Conservation (phyloP, 2,888 invertebrate genomes). For the Kryphioiulus occultus region DNA sequence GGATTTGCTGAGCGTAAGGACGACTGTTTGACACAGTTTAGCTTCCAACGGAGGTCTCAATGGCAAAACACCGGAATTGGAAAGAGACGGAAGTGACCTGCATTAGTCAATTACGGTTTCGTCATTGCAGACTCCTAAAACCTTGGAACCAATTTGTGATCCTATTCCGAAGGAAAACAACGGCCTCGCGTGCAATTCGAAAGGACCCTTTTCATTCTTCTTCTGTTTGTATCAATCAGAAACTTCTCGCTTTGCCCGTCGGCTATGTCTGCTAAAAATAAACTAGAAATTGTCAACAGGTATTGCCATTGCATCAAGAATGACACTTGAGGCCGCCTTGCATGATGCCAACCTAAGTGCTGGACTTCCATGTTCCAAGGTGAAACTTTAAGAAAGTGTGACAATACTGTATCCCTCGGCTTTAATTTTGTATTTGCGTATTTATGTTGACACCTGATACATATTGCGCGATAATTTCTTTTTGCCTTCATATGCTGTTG, state of each 20-base stretch:
- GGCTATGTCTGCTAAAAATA: background rate
- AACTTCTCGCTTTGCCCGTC: too few relatives aligned
- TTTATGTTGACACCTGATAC: background rate
- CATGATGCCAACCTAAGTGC: background rate
- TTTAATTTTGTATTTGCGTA: background rate
- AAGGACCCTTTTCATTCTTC: background rate
- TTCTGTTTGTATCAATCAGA: background rate
- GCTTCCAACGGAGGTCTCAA: background rate
- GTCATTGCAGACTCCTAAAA: background rate
- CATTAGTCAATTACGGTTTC: background rate
- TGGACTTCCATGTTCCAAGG: background rate
- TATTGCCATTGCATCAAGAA: background rate
- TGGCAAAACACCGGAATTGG: background rate
- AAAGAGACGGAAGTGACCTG: constrained; percentile 8
- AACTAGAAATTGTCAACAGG: background rate
- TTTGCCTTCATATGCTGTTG: background rate
- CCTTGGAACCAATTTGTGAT: constrained; percentile 1
- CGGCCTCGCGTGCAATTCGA: too few relatives aligned
- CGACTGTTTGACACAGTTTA: constrained; percentile 1
- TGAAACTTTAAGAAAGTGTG: too few relatives aligned
- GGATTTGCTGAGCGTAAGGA: background rate
- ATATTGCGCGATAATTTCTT: background rate
- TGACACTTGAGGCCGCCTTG: background rate
- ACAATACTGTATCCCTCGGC: background rate
- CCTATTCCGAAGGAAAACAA: background rate